Base-by-base conservation (phyloP, 2,888 invertebrate species). In the Leptinotarsa tumamoca region DNA sequence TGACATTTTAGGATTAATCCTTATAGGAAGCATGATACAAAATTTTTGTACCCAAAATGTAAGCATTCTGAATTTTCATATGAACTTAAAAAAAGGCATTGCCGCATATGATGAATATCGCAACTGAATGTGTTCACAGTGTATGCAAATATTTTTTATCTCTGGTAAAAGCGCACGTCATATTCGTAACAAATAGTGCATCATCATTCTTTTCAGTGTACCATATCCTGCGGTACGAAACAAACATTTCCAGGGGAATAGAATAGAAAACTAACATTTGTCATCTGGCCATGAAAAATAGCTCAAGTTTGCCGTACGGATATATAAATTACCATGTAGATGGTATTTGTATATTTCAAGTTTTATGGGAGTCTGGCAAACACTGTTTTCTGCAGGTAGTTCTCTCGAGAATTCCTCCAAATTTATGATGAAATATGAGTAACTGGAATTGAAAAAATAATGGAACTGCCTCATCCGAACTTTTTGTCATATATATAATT, bases 261-360 rank as follows among this genome's bases (percentile, higher is more conserved):
- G 72, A 79, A 79, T 77, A 77, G 79, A 74, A 76, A 78, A 79
- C 54, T 71, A 74, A 68, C 79, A 79, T 79, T 78, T 74, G 79
- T 79, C 79, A 78, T 73, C 67, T 51, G 75, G 58, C 50, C 33
- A 67, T 78, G 79, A 79, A 76, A 78, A 77, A 79, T 79, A 73
- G 71, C 78, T 68, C 56, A 77, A 79, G 75, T 79, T 79, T 75
- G 58, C 72, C 70, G 70, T 72, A 72, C 56, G 61, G 63, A 68
- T 66, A 79, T 63, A 63, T 79, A 78, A 78, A 78, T 79, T 76
- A 77, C 73, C 72, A 74, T 75, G 79, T 68, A 74, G 77, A 79
- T 78, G 73, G 76, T 74, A 74, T 74, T 76, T 76, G 74, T 74
- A 76, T 79, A 74, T 78, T 76, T 76, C 74, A 74, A 76, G 75